Base-by-base conservation (phyloP, 1,140 invertebrate genomes). In the Subanguina moxae region DNA sequence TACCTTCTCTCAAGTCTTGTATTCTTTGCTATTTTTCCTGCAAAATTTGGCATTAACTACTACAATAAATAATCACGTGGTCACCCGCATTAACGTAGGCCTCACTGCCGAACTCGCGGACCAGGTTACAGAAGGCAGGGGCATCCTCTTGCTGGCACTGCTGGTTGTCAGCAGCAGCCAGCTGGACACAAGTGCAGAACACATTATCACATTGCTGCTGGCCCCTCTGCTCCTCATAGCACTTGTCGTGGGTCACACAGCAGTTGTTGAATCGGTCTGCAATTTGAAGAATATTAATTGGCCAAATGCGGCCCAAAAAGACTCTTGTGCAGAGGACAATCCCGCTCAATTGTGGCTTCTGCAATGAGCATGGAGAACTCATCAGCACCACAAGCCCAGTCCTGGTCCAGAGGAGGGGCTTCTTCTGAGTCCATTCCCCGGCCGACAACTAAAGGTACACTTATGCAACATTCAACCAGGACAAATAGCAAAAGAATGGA, bases 211-310 rank as follows among this genome's bases (percentile, higher is more conserved):
- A 67, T 15, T 70, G 3, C 19, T 65, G 57, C 28, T 5, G 66
- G 19, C 65, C 63, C 8, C 13, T 13, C 25, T 70, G 65, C 9
- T 71, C 64, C 11, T 70, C 65, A 66, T 67, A 67, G 42, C 65
- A 67, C 38, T 64, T 67, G 64, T 67, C 65, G 38, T 67, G 65
- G 21, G 65, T 25, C 9, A 67, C 61, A 70, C 65, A 67, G 42
- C 65, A 67, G 9, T 67, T 64, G 46, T 67, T 67, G 21, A 67
- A 43, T 38, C 23, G 23, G 23, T 67, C 65, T 67, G 13, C 9
- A 67, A 38, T 38, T 38, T 5, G n/a, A n/a, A n/a, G n/a, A n/a
- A n/a, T n/a, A n/a, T n/a, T n/a, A n/a, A n/a, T n/a, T n/a, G n/a
- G n/a, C n/a, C n/a, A n/a, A n/a, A n/a, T n/a, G n/a, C n/a, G n/a